phyloP scores from a whole-genome alignment of 2,113 vertebrate species.

The Syngnathoides biaculeatus region DNA sequence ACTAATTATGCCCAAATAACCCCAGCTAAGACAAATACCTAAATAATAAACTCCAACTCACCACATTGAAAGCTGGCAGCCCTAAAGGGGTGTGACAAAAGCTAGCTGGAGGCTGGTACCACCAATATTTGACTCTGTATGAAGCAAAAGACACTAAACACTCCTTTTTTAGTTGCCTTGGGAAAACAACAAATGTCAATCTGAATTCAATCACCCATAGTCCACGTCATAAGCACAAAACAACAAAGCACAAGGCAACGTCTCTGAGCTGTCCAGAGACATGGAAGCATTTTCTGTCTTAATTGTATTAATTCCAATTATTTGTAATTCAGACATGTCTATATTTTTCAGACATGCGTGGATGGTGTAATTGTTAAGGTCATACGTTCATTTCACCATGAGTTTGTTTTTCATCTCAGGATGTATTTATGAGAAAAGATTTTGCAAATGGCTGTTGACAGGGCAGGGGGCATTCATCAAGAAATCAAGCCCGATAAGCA shows the following conservation, averaged over 20 bases:
- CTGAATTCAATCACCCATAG: slow-evolving; percentile 52
- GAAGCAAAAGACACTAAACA: slow-evolving; percentile 61
- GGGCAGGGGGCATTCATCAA: slow-evolving; percentile 64
- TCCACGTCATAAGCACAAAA: slow-evolving; percentile 7
- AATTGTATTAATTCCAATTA: slow-evolving; percentile 7
- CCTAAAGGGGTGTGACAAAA: slow-evolving; percentile 54
- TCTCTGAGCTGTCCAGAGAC: slow-evolving; percentile 25
- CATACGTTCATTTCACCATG: slow-evolving; percentile 9
- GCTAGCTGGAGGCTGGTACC: slow-evolving; percentile 47
- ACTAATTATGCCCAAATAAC: slow-evolving; percentile 29
- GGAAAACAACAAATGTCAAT: slow-evolving; percentile 61
- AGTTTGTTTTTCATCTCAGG: slow-evolving; percentile 30
- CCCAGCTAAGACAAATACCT: slow-evolving; percentile 6
- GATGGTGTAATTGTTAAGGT: slow-evolving; percentile 17
- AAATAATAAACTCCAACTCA: slow-evolving; percentile 47
- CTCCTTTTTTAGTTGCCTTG: slow-evolving; percentile 44
- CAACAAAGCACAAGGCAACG: slow-evolving; percentile 20
- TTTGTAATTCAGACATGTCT: slow-evolving; percentile 4
- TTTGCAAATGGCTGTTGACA: slow-evolving; percentile 69
- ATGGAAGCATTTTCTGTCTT: background rate
- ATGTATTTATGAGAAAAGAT: slow-evolving; percentile 57
- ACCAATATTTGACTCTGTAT: slow-evolving; percentile 62
- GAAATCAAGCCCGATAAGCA: slow-evolving; percentile 62
- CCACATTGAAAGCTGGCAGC: slow-evolving; percentile 45
- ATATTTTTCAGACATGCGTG: slow-evolving; percentile 5